A percentile compares a stretch with the other conserved stretches of the same genome.
Conservation (phyloP, 2,888 invertebrate genomes). For the Melieria omissa region DNA sequence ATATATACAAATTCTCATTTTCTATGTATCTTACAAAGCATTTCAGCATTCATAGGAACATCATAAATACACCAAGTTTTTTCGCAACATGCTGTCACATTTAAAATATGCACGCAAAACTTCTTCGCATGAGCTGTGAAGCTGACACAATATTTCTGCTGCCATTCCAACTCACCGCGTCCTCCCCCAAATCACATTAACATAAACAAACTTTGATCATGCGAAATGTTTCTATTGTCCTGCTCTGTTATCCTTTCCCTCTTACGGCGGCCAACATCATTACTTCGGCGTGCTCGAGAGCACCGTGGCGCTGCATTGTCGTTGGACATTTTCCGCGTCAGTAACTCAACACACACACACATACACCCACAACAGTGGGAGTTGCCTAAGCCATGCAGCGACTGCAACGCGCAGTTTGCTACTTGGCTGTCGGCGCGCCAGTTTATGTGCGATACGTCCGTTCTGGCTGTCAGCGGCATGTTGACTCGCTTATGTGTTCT, state of each 20-base stretch:
- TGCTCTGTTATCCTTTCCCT: neutral
- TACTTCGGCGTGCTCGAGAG: neutral
- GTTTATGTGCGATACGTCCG: conserved; percentile 9
- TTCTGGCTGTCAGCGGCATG: conserved; percentile 25
- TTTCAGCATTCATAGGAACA: no score
- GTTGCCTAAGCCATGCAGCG: neutral
- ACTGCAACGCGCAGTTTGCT: neutral
- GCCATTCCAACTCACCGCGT: no score
- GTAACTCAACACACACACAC: conserved; percentile 46
- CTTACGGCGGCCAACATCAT: neutral
- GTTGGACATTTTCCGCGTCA: conserved; percentile 47
- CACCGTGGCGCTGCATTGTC: conserved; percentile 26
- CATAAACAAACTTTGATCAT: conserved; percentile 13
- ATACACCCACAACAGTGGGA: conserved; percentile 20
- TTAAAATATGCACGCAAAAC: no score
- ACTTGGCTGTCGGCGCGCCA: conserved; percentile 2
- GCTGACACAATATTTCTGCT: no score
- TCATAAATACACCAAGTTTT: no score
- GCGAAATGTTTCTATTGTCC: conserved; percentile 16
- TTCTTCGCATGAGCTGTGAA: no score
- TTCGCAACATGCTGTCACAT: no score
- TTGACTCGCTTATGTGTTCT: conserved; percentile 47
- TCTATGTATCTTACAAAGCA: no score
- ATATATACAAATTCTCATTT: no score
- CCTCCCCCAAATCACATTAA: neutral